phyloP scores from a whole-genome alignment of 53 echinoderm and acorn worm genomes.

The Crossaster papposus region DNA sequence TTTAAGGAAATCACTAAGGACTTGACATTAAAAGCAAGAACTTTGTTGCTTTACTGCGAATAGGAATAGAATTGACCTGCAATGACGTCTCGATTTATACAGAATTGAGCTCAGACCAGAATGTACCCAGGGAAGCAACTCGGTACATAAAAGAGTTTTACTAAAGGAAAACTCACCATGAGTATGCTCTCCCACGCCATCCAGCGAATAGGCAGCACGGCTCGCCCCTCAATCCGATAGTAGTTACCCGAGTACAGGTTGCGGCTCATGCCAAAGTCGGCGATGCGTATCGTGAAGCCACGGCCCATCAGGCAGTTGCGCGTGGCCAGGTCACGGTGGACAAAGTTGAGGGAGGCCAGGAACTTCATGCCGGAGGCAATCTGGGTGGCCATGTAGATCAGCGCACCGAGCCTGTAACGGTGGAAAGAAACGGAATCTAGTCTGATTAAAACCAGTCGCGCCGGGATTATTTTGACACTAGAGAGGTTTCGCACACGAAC shows the following conservation, averaged over 20 bases:
- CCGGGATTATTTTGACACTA: too few relatives aligned
- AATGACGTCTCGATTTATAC: too few relatives aligned
- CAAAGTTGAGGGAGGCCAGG: slow-evolving; percentile 92
- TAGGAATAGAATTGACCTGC: too few relatives aligned
- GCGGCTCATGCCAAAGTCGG: slow-evolving; percentile 98
- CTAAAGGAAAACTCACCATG: too few relatives aligned
- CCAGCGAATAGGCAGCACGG: slow-evolving; percentile 93
- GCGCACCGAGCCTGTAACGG: slow-evolving; percentile 72
- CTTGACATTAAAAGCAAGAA: slow-evolving; percentile 1
- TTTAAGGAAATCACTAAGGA: background rate
- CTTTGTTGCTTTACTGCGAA: background rate
- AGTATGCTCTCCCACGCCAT: slow-evolving; percentile 99
- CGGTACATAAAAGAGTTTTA: too few relatives aligned
- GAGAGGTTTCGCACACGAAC: too few relatives aligned
- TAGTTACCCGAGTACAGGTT: slow-evolving; percentile 95
- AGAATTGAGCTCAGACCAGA: too few relatives aligned
- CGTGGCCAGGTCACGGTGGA: slow-evolving; percentile 96
- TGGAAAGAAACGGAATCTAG: background rate
- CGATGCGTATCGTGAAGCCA: slow-evolving; percentile 94
- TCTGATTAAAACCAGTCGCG: too few relatives aligned
- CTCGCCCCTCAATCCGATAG: slow-evolving; percentile 94
- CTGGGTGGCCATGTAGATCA: slow-evolving; percentile 95
- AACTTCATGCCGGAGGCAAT: slow-evolving; percentile 98
- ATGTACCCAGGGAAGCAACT: too few relatives aligned
- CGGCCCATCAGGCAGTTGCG: slow-evolving; percentile 95